Base-by-base conservation (phyloP, 1,140 invertebrate species). In the Meloidogyne hapla region DNA sequence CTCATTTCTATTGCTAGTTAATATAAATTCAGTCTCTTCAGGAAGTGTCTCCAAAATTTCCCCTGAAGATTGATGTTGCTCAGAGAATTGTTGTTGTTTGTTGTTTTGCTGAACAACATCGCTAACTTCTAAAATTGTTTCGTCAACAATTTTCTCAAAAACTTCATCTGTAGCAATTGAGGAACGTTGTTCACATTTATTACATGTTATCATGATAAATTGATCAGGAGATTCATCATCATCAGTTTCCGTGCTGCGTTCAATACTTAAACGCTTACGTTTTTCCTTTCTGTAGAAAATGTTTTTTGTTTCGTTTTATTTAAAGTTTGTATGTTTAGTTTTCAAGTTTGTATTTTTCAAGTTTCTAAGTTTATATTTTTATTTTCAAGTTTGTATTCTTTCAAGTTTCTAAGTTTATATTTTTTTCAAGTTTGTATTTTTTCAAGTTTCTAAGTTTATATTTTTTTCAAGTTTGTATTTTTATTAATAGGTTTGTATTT, bases 161-260 rank as follows among this genome's bases (percentile, higher is more conserved):
- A 71, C 72, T 68, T 81, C 80, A 5, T 71, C 61, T 23, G 28
- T 40, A n/a, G 63, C 48, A 25, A 69, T n/a, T 13, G 75, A 40
- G 12, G 70, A 62, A 15, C 63, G 38, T 21, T 66, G 72, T 13
- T 82, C 77, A 62, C 80, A 81, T 68, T 83, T 83, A 33, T 74
- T 42, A 45, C 80, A 81, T 10, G 80, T 81, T 48, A 81, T 83
- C 77, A 81, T 77, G 4, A 81, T 81, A 48, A 81, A 81, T 42
- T 81, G 74, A 3, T 70, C 75, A n/a, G 79, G 12, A 6, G 70
- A 69, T 18, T 79, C 76, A 25, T 83, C 75, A n/a, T 81, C 81
- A 6, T 81, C 79, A 12, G 80, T 81, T 64, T 81, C 80, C 1
- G 80, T 81, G 3, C 66, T 74, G 15, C 76, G 76, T 26, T 81